Base-by-base conservation (phyloP, 2,797 vertebrate genomes). In the Phrynocephalus forsythii region DNA sequence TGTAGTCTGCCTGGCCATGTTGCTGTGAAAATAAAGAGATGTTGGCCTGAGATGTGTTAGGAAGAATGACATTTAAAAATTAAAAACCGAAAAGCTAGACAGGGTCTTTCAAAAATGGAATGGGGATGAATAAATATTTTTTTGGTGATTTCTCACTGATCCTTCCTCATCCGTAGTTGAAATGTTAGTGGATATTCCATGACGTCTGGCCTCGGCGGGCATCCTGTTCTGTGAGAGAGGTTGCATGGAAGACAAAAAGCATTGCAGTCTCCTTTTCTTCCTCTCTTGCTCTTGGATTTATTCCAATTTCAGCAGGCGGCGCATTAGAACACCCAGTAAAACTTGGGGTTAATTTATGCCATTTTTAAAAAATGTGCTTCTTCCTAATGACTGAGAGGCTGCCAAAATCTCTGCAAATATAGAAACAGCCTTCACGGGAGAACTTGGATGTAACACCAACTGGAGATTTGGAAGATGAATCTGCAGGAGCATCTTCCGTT, bases 351-450 rank as follows among this genome's bases (percentile, higher is more conserved):
- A 93, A 95, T 95, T 94, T 93, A 92, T 92, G 66, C 38, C 79
- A 6, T 38, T 79, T 89, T 89, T 89, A 92, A 93, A 91, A 89
- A 81, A 30, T 89, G 20, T 0, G 8, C 30, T 13, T 63, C 38
- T 44, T 26, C 52, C 56, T 33, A 79, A 93, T 85, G 92, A 92
- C 87, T 84, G 87, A 88, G 92, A 94, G 92, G 88, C 92, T 95
- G 93, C 91, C 94, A 94, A 94, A 93, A 92, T 92, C 92, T 94
- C 93, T 91, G 92, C 94, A 95, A 94, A 94, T 92, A 92, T 91
- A 91, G 91, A 92, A 93, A 90, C n/a, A 84, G 76, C 91, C 24
- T 94, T 93, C 87, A 1, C 85, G 79, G 91, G 94, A 93, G 92
- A 92, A 92, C 94, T 94, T 94, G 92, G 90, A 92, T 92, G 88